Conservation (phyloP, 2,797 vertebrate species). For the Hybognathus amarus region DNA sequence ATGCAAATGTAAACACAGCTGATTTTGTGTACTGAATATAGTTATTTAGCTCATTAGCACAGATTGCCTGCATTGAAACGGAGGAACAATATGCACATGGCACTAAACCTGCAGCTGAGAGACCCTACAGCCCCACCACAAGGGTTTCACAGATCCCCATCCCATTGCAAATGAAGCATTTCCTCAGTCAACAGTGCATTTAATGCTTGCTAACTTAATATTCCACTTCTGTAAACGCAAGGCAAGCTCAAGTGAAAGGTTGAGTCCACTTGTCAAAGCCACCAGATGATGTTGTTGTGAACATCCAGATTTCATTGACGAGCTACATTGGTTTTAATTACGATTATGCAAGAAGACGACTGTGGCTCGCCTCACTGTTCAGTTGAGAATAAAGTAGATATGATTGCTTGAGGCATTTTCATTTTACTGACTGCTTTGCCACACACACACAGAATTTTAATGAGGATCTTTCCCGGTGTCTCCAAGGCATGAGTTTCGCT, state of each 20-base stretch:
- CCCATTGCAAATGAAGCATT: constrained; percentile 21
- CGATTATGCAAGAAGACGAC: constrained; percentile 30
- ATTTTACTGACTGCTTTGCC: constrained; percentile 19
- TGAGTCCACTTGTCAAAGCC: constrained; percentile 2
- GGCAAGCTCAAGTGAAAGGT: not conserved
- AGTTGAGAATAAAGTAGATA: not conserved
- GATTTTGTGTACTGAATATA: constrained; percentile 25
- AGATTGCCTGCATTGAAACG: constrained; percentile 21
- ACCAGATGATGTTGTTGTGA: not conserved
- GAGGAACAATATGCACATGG: constrained; percentile 6
- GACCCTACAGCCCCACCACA: constrained; percentile 13
- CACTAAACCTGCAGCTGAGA: constrained; percentile 54
- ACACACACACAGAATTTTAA: constrained; percentile 42
- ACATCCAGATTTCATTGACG: constrained; percentile 30
- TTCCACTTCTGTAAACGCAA: constrained; percentile 4
- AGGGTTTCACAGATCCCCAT: not conserved
- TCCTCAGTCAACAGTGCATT: not conserved
- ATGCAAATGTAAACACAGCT: constrained; percentile 37
- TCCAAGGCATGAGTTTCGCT: constrained; percentile 13
- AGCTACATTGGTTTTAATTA: constrained; percentile 32
- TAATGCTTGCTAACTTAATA: constrained; percentile 18
- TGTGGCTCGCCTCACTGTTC: constrained; percentile 10
- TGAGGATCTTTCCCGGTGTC: constrained; percentile 23
- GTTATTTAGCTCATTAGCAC: constrained; percentile 34
- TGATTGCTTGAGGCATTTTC: not conserved